phyloP scores from a whole-genome alignment of 1,140 invertebrate species.

The Polypedilum pembai region DNA sequence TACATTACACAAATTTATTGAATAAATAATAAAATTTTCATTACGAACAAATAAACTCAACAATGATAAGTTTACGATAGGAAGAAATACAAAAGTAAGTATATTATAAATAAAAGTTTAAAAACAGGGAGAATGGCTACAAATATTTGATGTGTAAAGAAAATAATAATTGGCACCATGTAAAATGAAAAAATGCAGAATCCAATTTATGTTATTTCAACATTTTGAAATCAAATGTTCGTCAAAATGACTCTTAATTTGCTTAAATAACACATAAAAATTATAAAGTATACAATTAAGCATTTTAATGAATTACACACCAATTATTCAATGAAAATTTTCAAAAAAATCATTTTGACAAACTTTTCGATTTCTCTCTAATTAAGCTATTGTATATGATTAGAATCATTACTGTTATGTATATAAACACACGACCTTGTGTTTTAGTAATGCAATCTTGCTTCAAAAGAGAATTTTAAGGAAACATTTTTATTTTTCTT shows the following conservation, averaged over 20 bases:
- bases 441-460: no score
- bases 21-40: neutral
- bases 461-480: no score
- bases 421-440: no score
- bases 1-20: neutral
- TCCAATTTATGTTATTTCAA: neutral
- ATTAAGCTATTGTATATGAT: no score
- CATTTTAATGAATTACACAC: no score
- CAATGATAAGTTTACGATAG: neutral
- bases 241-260: no score
- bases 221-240: no score
- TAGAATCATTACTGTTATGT: no score
- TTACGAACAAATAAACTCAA: slow-evolving; percentile 13
- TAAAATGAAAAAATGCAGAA: neutral
- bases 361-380: neutral
- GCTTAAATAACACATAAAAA: no score
- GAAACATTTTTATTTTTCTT: no score
- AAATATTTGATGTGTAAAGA: neutral
- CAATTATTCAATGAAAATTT: neutral
- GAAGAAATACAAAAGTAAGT: neutral
- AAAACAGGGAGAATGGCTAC: neutral
- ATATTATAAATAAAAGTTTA: neutral
- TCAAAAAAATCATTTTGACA: neutral
- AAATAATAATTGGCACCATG: neutral
- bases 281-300: no score